These are phyloP conservation scores for Urosaurus nigricauda DNA, from an alignment of 2,797 vertebrate species.

Conservation along the genomic window DNA sequence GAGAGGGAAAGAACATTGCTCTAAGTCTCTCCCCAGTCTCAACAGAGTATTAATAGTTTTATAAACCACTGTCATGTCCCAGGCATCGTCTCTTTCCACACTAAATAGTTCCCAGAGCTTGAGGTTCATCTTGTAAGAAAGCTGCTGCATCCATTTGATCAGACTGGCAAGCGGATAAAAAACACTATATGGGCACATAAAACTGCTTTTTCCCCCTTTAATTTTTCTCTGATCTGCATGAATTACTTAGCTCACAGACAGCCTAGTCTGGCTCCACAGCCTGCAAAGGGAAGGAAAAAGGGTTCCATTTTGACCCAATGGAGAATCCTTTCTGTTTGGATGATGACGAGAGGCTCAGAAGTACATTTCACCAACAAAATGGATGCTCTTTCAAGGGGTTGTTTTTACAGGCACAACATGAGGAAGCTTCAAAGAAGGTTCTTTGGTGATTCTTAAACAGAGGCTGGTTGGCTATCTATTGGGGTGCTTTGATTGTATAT, in stretches of 20 bases:
- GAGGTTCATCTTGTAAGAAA: neutral
- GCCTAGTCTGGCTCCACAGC: neutral
- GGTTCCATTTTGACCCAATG: slow-evolving; percentile 5
- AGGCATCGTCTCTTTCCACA: neutral
- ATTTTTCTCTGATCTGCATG: neutral
- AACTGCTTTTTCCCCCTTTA: neutral
- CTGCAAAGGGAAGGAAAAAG: slow-evolving; percentile 18
- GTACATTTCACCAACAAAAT: slow-evolving; percentile 34
- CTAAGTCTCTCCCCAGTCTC: neutral
- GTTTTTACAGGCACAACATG: neutral
- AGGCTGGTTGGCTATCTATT: no score
- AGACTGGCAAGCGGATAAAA: neutral
- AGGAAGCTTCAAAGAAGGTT: neutral
- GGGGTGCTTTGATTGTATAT: no score
- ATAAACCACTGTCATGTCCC: no score
- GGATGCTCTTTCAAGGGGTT: slow-evolving; percentile 52
- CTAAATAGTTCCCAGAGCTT: neutral
- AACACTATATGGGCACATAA: neutral
- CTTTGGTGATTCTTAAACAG: no score
- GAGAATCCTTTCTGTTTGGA: slow-evolving; percentile 54
- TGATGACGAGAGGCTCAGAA: slow-evolving; percentile 13
- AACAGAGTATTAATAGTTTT: no score
- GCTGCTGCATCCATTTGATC: neutral
- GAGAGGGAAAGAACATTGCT: neutral
- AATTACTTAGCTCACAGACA: neutral